phyloP scores from a whole-genome alignment of 2,888 invertebrate species.

The Drosophila recens region DNA sequence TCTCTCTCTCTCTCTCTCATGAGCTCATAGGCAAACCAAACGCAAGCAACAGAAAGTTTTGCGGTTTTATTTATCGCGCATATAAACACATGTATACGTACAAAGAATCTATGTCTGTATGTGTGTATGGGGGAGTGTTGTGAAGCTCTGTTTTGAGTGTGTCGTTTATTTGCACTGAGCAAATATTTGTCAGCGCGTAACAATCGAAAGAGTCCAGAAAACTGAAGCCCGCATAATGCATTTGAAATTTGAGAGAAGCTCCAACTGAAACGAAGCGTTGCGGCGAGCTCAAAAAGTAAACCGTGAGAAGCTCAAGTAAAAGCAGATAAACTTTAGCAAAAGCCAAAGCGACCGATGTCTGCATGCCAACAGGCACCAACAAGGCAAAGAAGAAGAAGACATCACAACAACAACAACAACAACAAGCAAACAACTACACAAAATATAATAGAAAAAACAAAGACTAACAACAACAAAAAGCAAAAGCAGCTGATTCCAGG shows the following conservation, averaged over 20 bases:
- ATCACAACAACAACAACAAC: slow-evolving; percentile 44
- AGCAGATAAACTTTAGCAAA: slow-evolving; percentile 75
- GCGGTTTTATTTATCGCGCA: slow-evolving; percentile 38
- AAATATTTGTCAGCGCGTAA: slow-evolving; percentile 52
- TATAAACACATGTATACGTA: slow-evolving; percentile 21
- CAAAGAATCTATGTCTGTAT: background rate
- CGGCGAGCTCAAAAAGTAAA: slow-evolving; percentile 78
- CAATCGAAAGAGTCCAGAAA: slow-evolving; percentile 37
- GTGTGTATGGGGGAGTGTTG: slow-evolving; percentile 35
- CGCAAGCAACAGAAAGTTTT: slow-evolving; percentile 43
- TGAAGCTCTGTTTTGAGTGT: slow-evolving; percentile 22
- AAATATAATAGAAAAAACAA: slow-evolving; percentile 66
- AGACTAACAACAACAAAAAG: slow-evolving; percentile 35
- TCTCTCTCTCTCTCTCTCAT: slow-evolving; percentile 23
- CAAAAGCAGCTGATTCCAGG: slow-evolving; percentile 72
- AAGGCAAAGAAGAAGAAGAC: slow-evolving; percentile 23
- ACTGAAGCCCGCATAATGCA: slow-evolving; percentile 59
- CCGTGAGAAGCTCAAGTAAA: slow-evolving; percentile 82
- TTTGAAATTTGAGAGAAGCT: slow-evolving; percentile 65
- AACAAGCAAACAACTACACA: slow-evolving; percentile 38
- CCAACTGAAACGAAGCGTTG: slow-evolving; percentile 22
- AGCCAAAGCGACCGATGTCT: slow-evolving; percentile 60
- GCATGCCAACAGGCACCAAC: slow-evolving; percentile 67
- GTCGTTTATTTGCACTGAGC: slow-evolving; percentile 43
- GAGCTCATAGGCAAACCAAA: slow-evolving; percentile 52